Percentiles rank a stretch among this genome's conserved stretches.
These are phyloP conservation scores for Polyergus mexicanus DNA, from an alignment of 1,140 invertebrate species.

Conservation along the genomic window DNA sequence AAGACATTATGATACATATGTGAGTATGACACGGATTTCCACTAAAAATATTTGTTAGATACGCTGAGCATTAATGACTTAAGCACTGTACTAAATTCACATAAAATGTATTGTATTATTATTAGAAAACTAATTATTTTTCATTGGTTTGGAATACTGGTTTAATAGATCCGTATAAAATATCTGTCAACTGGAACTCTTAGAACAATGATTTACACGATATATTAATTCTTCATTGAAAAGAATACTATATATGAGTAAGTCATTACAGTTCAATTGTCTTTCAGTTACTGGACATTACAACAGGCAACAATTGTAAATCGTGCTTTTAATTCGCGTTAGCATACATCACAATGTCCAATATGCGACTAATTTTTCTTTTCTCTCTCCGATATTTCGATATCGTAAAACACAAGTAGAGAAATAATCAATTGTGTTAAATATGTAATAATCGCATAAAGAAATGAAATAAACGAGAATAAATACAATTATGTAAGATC, in stretches of 20 bases:
- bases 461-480: conserved; percentile 58
- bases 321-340: conserved; percentile 44
- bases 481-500: conserved; percentile 59
- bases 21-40: conserved; percentile 85
- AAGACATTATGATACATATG: conserved; percentile 82
- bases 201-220: conserved; percentile 84
- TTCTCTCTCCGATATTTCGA: conserved; percentile 42
- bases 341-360: conserved; percentile 37
- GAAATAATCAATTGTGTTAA: conserved; percentile 16
- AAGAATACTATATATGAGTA: conserved; percentile 76
- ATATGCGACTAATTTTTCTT: conserved; percentile 23
- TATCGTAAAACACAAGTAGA: conserved; percentile 36
- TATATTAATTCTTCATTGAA: conserved; percentile 64
- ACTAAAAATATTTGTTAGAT: conserved; percentile 85
- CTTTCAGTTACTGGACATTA: conserved; percentile 25
- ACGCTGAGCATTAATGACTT: conserved; percentile 84
- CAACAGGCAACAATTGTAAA: conserved; percentile 63
- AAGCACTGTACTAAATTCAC: conserved; percentile 84
- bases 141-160: conserved; percentile 87
- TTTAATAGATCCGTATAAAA: conserved; percentile 86
- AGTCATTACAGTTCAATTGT: conserved; percentile 60
- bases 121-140: conserved; percentile 86
- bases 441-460: conserved; percentile 37
- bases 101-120: conserved; percentile 82
- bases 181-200: conserved; percentile 85